Base-by-base conservation (phyloP, 2,113 vertebrate genomes). In the Ptilonorhynchus violaceus region DNA sequence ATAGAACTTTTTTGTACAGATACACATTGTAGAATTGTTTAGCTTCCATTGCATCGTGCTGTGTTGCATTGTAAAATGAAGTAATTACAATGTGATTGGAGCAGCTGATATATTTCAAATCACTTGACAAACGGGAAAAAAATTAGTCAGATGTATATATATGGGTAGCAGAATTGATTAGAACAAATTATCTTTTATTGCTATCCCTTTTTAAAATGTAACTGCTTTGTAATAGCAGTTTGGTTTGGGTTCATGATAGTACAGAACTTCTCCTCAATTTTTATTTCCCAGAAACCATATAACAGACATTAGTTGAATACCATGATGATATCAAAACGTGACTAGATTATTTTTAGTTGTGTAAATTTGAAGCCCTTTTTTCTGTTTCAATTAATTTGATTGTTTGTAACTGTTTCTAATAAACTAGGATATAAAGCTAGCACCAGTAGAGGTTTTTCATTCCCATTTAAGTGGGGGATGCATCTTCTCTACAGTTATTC, bases 51-150 rank as follows among this genome's bases (percentile, higher is more conserved):
- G 67, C 81, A 88, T 97, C 92, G 96, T 62, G 27, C 88, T 92
- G 70, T 92, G 56, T 92, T 97, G 78, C 50, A 59, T 94, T 97
- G 81, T 97, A 82, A 96, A 97, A 95, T 90, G 46, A 89, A 96
- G 41, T 89, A 62, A 83, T 94, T 91, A n/a, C 68, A 81, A 50
- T 83, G 83, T 92, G 53, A 88, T 94, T 96, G 80, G 83, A 92
- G 53, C 46, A 94, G 85, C 93, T 97, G 92, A 96, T 93, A 56
- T 80, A 81, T 95, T 94, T 91, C 27, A 39, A 89, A 84, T 85
- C 41, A 75, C 70, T 96, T 89, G 80, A 92, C 72, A 96, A 96
- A 89, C 89, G 77, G 50, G 28, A 41, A 96, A 96, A 62, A 27
- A 20, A 47, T 5, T 49, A 18, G 35, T 83, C 44, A 88, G 63